Conservation (phyloP, 2,888 invertebrate genomes). For the Agrotis ipsilon region DNA sequence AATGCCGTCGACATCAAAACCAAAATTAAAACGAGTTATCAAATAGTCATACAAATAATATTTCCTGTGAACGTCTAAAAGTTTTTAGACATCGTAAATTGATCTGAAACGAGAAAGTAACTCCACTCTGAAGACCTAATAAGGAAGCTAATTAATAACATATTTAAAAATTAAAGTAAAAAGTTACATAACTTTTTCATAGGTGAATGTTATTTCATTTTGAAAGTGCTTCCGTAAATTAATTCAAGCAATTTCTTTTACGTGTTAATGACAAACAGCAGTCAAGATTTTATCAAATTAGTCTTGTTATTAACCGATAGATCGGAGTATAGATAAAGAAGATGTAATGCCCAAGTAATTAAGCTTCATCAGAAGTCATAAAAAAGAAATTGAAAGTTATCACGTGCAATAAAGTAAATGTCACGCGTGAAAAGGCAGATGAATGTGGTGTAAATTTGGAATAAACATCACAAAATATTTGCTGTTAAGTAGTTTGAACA, state of each 20-base stretch:
- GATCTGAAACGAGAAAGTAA: slow-evolving; percentile 51
- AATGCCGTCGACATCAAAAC: too few species aligned
- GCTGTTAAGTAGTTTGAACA: not conserved
- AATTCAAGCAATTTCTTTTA: slow-evolving; percentile 54
- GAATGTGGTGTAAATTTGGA: slow-evolving; percentile 6
- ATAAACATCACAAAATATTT: slow-evolving; percentile 7
- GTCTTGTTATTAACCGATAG: slow-evolving; percentile 41
- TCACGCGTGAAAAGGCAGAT: slow-evolving; percentile 9
- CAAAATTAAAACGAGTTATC: slow-evolving; percentile 5
- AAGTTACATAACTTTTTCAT: slow-evolving; percentile 39
- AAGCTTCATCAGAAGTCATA: slow-evolving; percentile 28
- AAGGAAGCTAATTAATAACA: slow-evolving; percentile 37
- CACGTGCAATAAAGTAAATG: slow-evolving; percentile 40
- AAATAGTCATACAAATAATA: not conserved
- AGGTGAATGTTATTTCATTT: slow-evolving; percentile 33
- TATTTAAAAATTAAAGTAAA: slow-evolving; percentile 28
- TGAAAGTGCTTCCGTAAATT: slow-evolving; percentile 48
- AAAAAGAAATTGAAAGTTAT: slow-evolving; percentile 54
- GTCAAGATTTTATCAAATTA: slow-evolving; percentile 54
- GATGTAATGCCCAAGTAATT: slow-evolving; percentile 42
- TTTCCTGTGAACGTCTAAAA: slow-evolving; percentile 1
- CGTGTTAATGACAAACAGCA: slow-evolving; percentile 42
- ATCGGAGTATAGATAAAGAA: slow-evolving; percentile 43
- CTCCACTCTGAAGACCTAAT: slow-evolving; percentile 24
- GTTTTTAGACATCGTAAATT: slow-evolving; percentile 8